Conservation (phyloP, 2,888 invertebrate genomes). For the Drosophila melanocephala region DNA sequence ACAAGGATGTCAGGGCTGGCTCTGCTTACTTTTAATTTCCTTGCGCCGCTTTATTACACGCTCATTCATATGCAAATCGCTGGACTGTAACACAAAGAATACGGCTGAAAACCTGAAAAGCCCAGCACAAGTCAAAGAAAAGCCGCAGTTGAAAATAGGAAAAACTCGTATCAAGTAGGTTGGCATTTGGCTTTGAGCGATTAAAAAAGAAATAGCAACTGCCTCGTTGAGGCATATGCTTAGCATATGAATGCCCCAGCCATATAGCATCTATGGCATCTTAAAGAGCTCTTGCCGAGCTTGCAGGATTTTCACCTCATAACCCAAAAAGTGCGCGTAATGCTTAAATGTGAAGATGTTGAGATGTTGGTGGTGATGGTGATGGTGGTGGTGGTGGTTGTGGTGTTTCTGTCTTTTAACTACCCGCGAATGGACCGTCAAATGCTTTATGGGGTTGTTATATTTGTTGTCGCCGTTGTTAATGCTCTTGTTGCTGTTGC, state of each 20-base stretch:
- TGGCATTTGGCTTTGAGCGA: slow-evolving; percentile 73
- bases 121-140: slow-evolving; percentile 51
- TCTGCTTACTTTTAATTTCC: slow-evolving; percentile 74
- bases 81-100: slow-evolving; percentile 69
- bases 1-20: slow-evolving; percentile 26
- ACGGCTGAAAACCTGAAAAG: slow-evolving; percentile 48
- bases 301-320: slow-evolving; percentile 74
- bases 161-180: slow-evolving; percentile 37
- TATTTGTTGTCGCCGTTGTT: slow-evolving; percentile 26
- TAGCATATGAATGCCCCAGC: slow-evolving; percentile 42
- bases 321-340: slow-evolving; percentile 64
- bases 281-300: slow-evolving; percentile 56
- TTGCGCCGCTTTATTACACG: slow-evolving; percentile 72
- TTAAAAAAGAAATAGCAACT: slow-evolving; percentile 68
- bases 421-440: slow-evolving; percentile 77
- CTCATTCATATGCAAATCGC: slow-evolving; percentile 80
- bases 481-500: slow-evolving; percentile 9
- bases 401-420: slow-evolving; percentile 66
- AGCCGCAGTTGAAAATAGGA: slow-evolving; percentile 21
- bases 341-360: slow-evolving; percentile 1
- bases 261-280: slow-evolving; percentile 31
- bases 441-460: slow-evolving; percentile 77
- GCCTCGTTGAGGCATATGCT: slow-evolving; percentile 55
- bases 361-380: slow-evolving; percentile 40
- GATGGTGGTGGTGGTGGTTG: slow-evolving; percentile 47